Percentiles rank a stretch among this genome's conserved stretches.
Conservation (phyloP, 2,797 vertebrate species). For the Lacerta viridis region DNA sequence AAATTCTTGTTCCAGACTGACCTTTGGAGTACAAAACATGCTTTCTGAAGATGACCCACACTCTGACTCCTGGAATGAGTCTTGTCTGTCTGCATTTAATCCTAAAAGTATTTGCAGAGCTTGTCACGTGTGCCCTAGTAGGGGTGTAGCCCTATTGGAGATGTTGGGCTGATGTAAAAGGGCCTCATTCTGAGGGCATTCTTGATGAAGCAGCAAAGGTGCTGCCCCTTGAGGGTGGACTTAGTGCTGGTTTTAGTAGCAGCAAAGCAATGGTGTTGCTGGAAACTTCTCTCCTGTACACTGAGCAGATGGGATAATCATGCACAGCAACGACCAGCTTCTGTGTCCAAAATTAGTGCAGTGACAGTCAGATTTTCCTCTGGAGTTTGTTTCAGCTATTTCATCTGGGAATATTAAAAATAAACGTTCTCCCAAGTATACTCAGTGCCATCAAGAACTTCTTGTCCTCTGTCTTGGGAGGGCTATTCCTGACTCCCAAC, state of each 20-base stretch:
- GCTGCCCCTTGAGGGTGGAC: too few relatives aligned
- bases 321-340: too few relatives aligned
- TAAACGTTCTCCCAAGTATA: constrained; percentile 32
- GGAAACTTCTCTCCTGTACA: background rate
- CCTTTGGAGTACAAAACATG: background rate
- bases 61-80: background rate
- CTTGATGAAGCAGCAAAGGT: too few relatives aligned
- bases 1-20: background rate
- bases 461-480: background rate
- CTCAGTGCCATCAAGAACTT: background rate
- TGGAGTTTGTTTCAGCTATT: constrained; percentile 34
- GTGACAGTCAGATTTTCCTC: constrained; percentile 51
- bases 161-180: too few relatives aligned
- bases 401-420: constrained; percentile 28
- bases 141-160: too few relatives aligned
- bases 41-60: background rate
- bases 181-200: too few relatives aligned
- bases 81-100: background rate
- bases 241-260: too few relatives aligned
- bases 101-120: background rate
- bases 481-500: background rate
- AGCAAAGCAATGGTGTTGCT: too few relatives aligned
- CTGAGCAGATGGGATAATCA: constrained; percentile 13
- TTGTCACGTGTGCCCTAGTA: too few relatives aligned
- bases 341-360: constrained; percentile 63